Evolutionary conservation across 2,797 vertebrate genomes (phyloP).

Genomic region (Lepilemur septentrionalis): DNA sequence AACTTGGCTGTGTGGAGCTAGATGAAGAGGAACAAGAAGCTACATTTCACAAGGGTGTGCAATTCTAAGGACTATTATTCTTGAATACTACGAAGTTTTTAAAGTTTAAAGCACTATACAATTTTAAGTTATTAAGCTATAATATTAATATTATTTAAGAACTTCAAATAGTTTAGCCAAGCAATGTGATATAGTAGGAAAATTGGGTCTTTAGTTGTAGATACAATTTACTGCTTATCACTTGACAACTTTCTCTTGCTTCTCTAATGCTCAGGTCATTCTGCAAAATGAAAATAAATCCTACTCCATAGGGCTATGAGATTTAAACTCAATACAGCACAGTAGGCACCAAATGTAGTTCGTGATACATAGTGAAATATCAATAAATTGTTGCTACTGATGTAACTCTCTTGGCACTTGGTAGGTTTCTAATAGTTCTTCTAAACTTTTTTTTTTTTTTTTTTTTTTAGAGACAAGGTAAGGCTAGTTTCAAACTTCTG

Average conservation of each 20-base stretch:
- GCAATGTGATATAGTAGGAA: not conserved
- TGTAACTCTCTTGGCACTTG: not conserved
- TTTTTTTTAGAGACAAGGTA: not conserved
- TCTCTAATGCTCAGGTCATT: not conserved
- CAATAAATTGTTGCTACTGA: not conserved
- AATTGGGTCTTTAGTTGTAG: not conserved
- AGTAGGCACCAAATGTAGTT: not conserved
- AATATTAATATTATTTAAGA: not conserved
- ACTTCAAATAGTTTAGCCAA: not conserved
- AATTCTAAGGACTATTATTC: not conserved
- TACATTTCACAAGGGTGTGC: not conserved
- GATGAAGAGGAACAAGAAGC: not conserved
- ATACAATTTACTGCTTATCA: not conserved
- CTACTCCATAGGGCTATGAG: not conserved
- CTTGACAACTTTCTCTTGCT: not conserved
- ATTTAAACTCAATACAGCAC: not conserved
- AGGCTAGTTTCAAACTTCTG: not conserved
- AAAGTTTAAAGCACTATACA: not conserved
- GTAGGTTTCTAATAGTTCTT: not conserved
- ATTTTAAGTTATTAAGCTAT: not conserved
- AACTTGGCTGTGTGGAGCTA: not conserved
- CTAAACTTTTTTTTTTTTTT: not conserved
- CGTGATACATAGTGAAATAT: not conserved
- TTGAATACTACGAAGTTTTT: not conserved
- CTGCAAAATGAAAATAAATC: not conserved